Evolutionary conservation across 2,797 vertebrate genomes (phyloP).

Genomic region (Antennarius maculatus): DNA sequence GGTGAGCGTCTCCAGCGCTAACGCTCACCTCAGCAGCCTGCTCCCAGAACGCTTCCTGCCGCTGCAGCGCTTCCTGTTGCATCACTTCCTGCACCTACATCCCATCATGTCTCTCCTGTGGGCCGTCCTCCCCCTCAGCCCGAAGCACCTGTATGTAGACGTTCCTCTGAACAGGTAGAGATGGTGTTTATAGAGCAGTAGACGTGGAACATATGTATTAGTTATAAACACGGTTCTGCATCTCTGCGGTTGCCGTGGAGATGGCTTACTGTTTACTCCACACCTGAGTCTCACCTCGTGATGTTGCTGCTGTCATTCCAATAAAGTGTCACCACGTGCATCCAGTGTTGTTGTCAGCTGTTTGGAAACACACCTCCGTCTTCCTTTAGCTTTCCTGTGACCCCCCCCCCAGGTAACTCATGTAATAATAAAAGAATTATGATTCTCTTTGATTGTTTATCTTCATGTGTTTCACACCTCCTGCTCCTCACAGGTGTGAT

Average conservation of each 20-base stretch:
- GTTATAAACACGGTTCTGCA: conserved; percentile 2
- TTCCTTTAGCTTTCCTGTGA: neutral
- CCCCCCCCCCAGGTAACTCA: neutral
- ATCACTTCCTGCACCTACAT: conserved; percentile 17
- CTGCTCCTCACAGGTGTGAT: too few species aligned
- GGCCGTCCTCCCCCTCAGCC: neutral
- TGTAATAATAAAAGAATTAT: too few species aligned
- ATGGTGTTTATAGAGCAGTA: conserved; percentile 9
- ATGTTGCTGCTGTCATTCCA: conserved; percentile 37
- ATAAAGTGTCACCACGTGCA: conserved; percentile 56
- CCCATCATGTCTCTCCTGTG: neutral
- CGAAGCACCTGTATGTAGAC: neutral
- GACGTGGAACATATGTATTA: conserved; percentile 5
- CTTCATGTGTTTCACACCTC: neutral
- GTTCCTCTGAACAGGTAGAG: neutral
- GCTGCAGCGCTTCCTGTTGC: conserved; percentile 11
- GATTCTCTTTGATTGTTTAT: neutral
- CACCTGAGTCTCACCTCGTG: conserved; percentile 6
- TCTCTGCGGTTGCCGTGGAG: conserved; percentile 29
- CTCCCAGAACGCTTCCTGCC: neutral
- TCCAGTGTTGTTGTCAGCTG: conserved; percentile 31
- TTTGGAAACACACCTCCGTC: conserved; percentile 9
- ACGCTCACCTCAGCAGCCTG: conserved; percentile 25
- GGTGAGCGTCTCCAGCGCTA: conserved; percentile 20
- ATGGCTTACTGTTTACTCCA: conserved; percentile 27